These are phyloP conservation scores for Sphaeridia pumilis DNA, from an alignment of 2,888 invertebrate genomes.

Conservation along the genomic window DNA sequence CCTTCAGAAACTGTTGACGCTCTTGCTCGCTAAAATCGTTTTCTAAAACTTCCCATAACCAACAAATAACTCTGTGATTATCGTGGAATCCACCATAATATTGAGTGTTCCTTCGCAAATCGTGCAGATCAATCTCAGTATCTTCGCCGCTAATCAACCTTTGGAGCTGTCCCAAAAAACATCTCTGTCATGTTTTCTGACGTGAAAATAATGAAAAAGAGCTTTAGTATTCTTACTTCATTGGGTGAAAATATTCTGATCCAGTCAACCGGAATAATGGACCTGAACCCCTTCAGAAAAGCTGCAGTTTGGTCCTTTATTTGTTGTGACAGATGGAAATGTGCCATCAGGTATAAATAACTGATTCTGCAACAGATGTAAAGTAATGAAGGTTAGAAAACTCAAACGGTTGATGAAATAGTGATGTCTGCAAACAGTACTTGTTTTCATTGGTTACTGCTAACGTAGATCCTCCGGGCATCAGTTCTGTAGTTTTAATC, in stretches of 20 bases:
- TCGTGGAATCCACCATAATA: constrained; percentile 99
- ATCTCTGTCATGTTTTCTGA: neutral
- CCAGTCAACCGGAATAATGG: constrained; percentile 92
- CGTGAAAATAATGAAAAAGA: neutral
- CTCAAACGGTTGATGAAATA: neutral
- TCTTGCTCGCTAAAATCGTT: constrained; percentile 89
- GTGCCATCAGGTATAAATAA: constrained; percentile 97
- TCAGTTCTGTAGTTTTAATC: constrained; percentile 85
- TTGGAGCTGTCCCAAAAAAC: constrained; percentile 57
- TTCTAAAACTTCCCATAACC: constrained; percentile 91
- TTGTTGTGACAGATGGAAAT: constrained; percentile 95
- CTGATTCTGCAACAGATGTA: constrained; percentile 58
- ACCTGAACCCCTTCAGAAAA: constrained; percentile 90
- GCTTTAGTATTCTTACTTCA: constrained; percentile 50
- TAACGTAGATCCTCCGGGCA: constrained; percentile 86
- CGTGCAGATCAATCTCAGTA: constrained; percentile 76
- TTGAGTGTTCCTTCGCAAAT: constrained; percentile 81
- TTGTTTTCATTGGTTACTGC: constrained; percentile 95
- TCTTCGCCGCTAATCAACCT: constrained; percentile 93
- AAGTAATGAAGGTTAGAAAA: neutral
- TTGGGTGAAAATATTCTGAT: constrained; percentile 86
- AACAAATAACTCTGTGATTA: constrained; percentile 91
- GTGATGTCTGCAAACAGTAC: constrained; percentile 43
- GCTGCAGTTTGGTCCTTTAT: constrained; percentile 94
- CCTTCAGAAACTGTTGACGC: constrained; percentile 86